Evolutionary conservation across 2,797 vertebrate species (phyloP), one percentile per base, ranked within the genome.

Genomic region (Pangasius mekongensis): DNA sequence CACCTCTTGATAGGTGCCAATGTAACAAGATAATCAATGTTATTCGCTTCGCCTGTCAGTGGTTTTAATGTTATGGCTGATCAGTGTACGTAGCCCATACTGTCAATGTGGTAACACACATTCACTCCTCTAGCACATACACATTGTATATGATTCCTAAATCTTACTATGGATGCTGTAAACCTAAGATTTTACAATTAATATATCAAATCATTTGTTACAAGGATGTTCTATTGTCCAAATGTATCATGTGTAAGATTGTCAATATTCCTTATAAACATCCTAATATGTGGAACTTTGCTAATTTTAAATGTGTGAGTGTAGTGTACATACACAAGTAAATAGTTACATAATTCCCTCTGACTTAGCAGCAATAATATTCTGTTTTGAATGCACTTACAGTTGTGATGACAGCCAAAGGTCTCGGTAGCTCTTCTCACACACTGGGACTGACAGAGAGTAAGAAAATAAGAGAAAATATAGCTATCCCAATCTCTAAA

Each of bases 331-430:
- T 43, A 4, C 22, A 74, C 0, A 73, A 3, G 71, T 24, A 74
- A 13, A 27, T 47, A 47, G 8, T 43, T 24, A 47, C 2, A 24
- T 47, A 47, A 6, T 36, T 36, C n/a, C 22, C 14, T 24, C 3
- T 47, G 71, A 47, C 47, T 52, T n/a, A 93, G 94, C 94, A 95
- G 94, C 66, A 82, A 83, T 95, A 95, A 96, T 96, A 95, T 96
- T 94, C 93, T 88, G 43, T 94, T 94, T 95, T 96, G 96, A 95
- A 96, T 95, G 95, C 95, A 93, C 94, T 77, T 77, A 8, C 27
- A 18, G 27, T 54, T 52, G 24, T 30, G 74, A 54, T 30, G 49
- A 30, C n/a, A 30, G 8, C 74, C 11, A 30, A 20, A 77, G 14
- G 5, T 77, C 74, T 77, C 1, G 16, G 49, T 30, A 30, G 47